phyloP scores from a whole-genome alignment of 2,888 invertebrate genomes.

The Lasioglossum pauxillum region DNA sequence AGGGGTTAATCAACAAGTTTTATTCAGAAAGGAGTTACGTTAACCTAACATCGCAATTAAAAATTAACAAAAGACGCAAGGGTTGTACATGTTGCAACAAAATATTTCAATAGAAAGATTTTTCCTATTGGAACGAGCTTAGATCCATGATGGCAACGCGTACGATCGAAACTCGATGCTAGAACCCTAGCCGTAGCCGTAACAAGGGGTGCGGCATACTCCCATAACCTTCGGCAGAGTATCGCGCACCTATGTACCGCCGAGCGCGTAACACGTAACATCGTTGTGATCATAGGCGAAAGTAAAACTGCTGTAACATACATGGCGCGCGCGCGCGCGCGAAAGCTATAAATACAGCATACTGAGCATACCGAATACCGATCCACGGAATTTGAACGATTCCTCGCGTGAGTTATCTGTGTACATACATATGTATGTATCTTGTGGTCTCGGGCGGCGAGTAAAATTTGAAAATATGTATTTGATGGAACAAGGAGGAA shows the following conservation, averaged over 20 bases:
- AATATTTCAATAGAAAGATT: no score
- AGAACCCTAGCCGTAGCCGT: no score
- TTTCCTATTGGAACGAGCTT: no score
- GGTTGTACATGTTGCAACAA: no score
- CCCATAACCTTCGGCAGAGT: background rate
- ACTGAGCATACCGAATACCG: background rate
- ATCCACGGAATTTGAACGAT: slow-evolving; percentile 54
- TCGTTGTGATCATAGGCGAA: background rate
- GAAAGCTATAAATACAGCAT: slow-evolving; percentile 57
- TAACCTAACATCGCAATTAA: no score
- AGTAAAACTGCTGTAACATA: slow-evolving; percentile 25
- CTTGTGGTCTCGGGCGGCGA: background rate
- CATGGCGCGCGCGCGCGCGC: slow-evolving; percentile 5
- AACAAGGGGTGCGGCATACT: no score
- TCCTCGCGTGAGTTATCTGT: background rate
- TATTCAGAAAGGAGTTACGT: no score
- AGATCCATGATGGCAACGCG: no score
- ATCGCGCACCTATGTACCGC: background rate
- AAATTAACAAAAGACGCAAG: no score
- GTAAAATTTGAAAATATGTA: background rate
- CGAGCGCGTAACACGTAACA: background rate
- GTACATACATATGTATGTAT: background rate
- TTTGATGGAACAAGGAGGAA: background rate
- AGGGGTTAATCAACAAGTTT: no score
- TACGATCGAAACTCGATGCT: no score